Evolutionary conservation across 2,888 invertebrate genomes (phyloP).

Genomic region (Chydorus sphaericus): DNA sequence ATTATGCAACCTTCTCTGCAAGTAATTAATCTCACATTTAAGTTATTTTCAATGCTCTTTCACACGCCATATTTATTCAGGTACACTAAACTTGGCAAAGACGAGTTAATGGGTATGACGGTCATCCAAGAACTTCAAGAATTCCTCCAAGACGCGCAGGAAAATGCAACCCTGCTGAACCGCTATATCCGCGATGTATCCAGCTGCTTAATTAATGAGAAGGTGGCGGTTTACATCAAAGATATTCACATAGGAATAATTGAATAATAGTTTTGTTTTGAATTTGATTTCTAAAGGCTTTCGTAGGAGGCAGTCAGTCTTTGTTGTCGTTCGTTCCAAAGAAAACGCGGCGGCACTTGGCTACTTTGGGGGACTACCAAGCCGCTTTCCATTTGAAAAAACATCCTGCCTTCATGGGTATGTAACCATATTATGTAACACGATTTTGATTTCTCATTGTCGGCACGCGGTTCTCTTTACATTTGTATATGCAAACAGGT

Average conservation of each 20-base stretch:
- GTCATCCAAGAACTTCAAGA: not conserved
- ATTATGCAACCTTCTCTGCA: not conserved
- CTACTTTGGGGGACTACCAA: not conserved
- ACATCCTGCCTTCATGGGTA: constrained; percentile 1
- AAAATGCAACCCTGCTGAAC: not conserved
- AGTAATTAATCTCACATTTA: not conserved
- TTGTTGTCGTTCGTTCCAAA: not conserved
- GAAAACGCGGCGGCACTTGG: not conserved
- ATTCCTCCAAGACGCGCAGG: not conserved
- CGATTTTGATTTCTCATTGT: not conserved
- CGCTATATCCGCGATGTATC: not conserved
- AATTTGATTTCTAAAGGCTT: not conserved
- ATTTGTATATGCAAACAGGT: not conserved
- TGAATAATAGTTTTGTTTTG: not conserved
- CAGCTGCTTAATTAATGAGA: not conserved
- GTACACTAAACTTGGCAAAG: not conserved
- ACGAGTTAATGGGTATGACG: not conserved
- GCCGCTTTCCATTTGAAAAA: not conserved
- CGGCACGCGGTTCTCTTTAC: not conserved
- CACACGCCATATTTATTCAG: not conserved
- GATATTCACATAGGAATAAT: too few relatives aligned
- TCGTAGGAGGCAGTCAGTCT: not conserved
- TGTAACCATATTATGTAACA: not conserved
- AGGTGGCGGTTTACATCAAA: not conserved
- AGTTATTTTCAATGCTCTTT: not conserved